Evolutionary conservation across 2,797 vertebrate species (phyloP).

Genomic region (Gallinago stenura): DNA sequence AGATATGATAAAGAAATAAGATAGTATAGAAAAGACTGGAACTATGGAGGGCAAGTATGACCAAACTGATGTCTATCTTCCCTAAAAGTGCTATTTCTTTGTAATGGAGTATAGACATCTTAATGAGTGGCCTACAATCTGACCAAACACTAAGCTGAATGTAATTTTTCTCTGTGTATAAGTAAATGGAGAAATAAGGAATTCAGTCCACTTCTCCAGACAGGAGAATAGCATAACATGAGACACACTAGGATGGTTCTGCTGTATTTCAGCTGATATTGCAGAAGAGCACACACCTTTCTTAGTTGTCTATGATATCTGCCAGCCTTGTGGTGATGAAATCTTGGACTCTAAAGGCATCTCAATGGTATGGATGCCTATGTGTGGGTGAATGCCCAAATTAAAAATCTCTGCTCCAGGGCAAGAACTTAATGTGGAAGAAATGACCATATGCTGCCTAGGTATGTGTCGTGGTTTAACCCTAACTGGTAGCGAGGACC

Average conservation of each 20-base stretch:
- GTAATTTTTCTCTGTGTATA: not conserved
- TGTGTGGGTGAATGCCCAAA: not conserved
- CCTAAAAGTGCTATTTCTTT: not conserved
- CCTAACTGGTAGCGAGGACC: not conserved
- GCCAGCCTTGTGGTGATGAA: not conserved
- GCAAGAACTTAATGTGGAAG: not conserved
- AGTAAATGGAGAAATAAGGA: not conserved
- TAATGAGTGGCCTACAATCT: not conserved
- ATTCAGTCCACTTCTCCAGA: not conserved
- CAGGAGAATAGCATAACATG: not conserved
- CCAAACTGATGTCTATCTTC: not conserved
- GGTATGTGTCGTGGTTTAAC: not conserved
- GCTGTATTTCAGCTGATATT: not conserved
- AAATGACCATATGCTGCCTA: not conserved
- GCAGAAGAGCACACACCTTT: not conserved
- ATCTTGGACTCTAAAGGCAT: not conserved
- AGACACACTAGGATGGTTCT: not conserved
- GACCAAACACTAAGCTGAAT: not conserved
- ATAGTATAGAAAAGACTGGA: not conserved
- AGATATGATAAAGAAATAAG: not conserved
- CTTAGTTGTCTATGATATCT: not conserved
- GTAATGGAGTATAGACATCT: not conserved
- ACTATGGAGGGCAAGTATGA: not conserved
- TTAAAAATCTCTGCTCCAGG: not conserved
- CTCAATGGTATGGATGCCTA: not conserved